These are phyloP conservation scores for Brachyptera putata DNA, from an alignment of 2,888 invertebrate genomes.

Conservation along the genomic window DNA sequence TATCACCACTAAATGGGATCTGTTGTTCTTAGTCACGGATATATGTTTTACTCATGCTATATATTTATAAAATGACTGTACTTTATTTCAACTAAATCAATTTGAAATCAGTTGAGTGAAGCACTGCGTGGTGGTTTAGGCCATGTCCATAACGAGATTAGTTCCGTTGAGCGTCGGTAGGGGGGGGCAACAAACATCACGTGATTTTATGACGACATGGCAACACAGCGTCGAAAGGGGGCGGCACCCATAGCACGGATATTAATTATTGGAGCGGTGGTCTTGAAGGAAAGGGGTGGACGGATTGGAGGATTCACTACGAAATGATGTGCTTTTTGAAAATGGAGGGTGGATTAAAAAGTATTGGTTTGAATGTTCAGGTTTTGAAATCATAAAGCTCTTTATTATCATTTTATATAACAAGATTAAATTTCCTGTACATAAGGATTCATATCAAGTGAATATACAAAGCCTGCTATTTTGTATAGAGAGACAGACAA, in stretches of 20 bases:
- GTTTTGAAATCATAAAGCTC: no score
- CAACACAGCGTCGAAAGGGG: no score
- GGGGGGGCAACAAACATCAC: neutral
- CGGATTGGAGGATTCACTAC: no score
- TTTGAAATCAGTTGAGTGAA: constrained; percentile 5
- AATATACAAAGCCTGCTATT: neutral
- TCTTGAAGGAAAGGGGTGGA: neutral
- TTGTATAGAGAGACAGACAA: no score
- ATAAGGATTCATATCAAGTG: neutral
- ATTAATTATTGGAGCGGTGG: constrained; percentile 8
- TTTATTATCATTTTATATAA: no score
- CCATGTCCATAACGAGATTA: constrained; percentile 1
- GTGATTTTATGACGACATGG: no score
- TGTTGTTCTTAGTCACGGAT: no score
- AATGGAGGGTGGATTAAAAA: constrained; percentile 1
- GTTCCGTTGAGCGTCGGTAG: constrained; percentile 1
- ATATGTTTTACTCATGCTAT: no score
- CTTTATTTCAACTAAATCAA: constrained; percentile 3
- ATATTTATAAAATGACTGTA: no score
- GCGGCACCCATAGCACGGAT: neutral
- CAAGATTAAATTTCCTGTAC: neutral
- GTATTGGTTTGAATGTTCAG: no score
- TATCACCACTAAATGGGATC: no score
- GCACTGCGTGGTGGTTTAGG: neutral
- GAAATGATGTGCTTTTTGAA: no score